Base-by-base conservation (phyloP, 1,140 invertebrate species). In the Zaprionus taronus region DNA sequence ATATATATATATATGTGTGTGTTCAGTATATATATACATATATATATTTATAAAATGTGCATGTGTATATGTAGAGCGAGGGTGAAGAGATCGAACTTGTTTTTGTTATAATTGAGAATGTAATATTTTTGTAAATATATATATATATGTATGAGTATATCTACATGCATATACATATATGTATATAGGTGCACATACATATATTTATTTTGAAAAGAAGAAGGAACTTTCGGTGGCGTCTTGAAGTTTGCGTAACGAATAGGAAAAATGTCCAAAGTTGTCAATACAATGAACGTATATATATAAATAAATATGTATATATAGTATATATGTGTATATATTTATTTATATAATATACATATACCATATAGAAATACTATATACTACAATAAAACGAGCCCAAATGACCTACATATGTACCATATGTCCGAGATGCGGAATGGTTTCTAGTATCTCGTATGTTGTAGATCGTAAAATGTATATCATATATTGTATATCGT, bases 261-360 rank as follows among this genome's bases (percentile, higher is more conserved):
- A 70, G 72, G 62, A 70, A 76, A 77, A 83, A 83, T 86, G 83
- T 82, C 83, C 80, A 86, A 86, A 86, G 83, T 72, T 86, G 79
- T 87, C 83, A 83, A 87, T 77, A 77, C 77, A 69, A 72, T 57
- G 64, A 62, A 75, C 72, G 34, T 64, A 79, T 49, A 79, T 77
- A 56, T 47, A 80, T 74, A 79, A 63, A 58, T 51, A 79, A 67
- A 66, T 53, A 69, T 49, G 72, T 72, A 79, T 72, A 78, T 72
- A 64, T 41, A 34, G 77, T 77, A 56, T 34, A 79, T 74, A 80
- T 78, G 49, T 56, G 72, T 78, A 66, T 57, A 62, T 79, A 51
- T 61, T 51, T 51, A 47, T 47, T 47, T 47, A 47, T 17, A 47
- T 47, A 47, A n/a, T 47, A 17, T 47, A 17, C 20, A 41, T 38